These are phyloP conservation scores for Mayetiola destructor DNA, from an alignment of 2,888 invertebrate genomes.

Conservation along the genomic window DNA sequence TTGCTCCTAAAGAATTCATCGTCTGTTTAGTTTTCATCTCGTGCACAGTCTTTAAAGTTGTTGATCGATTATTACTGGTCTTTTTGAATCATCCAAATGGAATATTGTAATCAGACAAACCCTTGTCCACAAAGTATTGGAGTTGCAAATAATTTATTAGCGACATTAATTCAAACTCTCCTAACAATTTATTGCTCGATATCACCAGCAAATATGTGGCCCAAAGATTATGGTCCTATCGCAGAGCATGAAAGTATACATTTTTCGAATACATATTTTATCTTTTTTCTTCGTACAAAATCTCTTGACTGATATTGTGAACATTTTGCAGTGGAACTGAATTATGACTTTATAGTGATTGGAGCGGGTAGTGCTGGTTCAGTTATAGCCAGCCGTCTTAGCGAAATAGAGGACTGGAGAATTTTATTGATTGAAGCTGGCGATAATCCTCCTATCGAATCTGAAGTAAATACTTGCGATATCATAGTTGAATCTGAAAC, in stretches of 20 bases:
- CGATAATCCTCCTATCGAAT: slow-evolving; percentile 35
- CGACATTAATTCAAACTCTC: slow-evolving; percentile 42
- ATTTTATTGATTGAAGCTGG: slow-evolving; percentile 39
- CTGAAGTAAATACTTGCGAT: too few species aligned
- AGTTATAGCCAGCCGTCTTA: slow-evolving; percentile 37
- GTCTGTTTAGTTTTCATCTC: too few species aligned
- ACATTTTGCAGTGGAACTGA: too few species aligned
- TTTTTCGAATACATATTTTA: neutral
- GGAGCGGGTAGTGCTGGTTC: slow-evolving; percentile 30
- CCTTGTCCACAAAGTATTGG: neutral
- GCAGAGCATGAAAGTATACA: slow-evolving; percentile 27
- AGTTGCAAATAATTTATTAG: slow-evolving; percentile 35
- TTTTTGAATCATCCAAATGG: too few species aligned
- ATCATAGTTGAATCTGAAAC: neutral
- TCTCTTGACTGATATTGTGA: too few species aligned
- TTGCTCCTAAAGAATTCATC: too few species aligned
- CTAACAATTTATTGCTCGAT: slow-evolving; percentile 45
- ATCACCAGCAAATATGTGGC: slow-evolving; percentile 39
- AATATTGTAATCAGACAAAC: neutral
- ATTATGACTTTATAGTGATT: neutral
- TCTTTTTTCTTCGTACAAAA: neutral
- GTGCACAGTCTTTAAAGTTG: too few species aligned
- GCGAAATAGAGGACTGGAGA: slow-evolving; percentile 34
- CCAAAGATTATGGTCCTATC: slow-evolving; percentile 34
- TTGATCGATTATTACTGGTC: too few species aligned